Percentiles rank a stretch among this genome's conserved stretches.
phyloP scores from a whole-genome alignment of 2,888 invertebrate species.

The Sacculina carcini region DNA sequence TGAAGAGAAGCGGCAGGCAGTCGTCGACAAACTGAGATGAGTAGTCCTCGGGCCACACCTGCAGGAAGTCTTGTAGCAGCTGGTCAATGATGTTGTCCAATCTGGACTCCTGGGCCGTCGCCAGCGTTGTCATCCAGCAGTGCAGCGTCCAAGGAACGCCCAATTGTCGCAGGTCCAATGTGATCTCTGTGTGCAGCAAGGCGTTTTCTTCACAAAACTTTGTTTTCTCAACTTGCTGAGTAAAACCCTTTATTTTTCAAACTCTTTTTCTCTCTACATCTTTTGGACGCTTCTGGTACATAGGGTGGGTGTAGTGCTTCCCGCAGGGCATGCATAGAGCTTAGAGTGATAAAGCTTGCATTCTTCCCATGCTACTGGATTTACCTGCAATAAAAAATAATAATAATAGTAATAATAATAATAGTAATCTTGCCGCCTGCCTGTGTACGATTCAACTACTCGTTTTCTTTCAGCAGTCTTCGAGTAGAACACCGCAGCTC shows the following conservation, averaged over 20 bases:
- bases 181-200: constrained; percentile 34
- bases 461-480: no score
- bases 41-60: constrained; percentile 70
- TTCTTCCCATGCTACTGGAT: no score
- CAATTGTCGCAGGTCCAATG: constrained; percentile 54
- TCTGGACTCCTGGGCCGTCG: constrained; percentile 57
- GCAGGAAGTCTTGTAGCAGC: constrained; percentile 60
- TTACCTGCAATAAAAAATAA: no score
- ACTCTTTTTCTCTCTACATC: no score
- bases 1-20: constrained; percentile 62
- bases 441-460: no score
- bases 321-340: neutral
- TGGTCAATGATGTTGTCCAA: constrained; percentile 65
- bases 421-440: no score
- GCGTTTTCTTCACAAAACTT: neutral
- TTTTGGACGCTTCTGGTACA: no score
- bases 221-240: no score
- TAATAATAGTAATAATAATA: neutral
- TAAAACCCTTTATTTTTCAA: no score
- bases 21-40: constrained; percentile 69
- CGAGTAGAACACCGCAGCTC: no score
- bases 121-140: constrained; percentile 70
- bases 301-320: no score
- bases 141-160: constrained; percentile 77
- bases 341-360: neutral